Conservation (phyloP, 2,888 invertebrate genomes). For the Leptodirus hochenwartii region DNA sequence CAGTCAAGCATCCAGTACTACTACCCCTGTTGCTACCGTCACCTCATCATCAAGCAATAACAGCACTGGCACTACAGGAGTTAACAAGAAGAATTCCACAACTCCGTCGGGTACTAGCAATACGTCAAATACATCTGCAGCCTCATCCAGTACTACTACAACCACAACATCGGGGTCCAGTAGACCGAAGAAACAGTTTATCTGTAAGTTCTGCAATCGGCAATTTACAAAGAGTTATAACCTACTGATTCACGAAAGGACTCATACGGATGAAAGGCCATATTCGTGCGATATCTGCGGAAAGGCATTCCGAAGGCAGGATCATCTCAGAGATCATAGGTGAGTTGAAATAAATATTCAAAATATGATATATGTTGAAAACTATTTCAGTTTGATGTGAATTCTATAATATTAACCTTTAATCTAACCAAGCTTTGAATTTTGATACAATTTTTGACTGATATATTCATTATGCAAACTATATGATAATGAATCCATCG, state of each 20-base stretch:
- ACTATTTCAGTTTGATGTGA: no score
- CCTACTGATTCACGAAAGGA: conserved; percentile 89
- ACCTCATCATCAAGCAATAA: conserved; percentile 24
- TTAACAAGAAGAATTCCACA: no score
- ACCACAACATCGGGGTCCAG: conserved; percentile 24
- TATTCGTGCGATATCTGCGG: conserved; percentile 97
- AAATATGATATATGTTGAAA: no score
- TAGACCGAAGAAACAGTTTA: conserved; percentile 92
- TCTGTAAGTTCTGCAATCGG: conserved; percentile 93
- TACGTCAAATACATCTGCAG: conserved; percentile 15
- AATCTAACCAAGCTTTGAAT: no score
- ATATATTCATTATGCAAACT: background rate
- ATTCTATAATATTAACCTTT: no score
- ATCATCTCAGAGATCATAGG: conserved; percentile 88
- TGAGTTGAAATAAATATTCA: conserved; percentile 27
- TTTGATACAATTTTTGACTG: background rate
- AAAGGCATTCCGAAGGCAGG: conserved; percentile 93
- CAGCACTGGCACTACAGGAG: no score
- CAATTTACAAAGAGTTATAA: conserved; percentile 98
- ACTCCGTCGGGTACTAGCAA: conserved; percentile 30
- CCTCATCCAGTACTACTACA: conserved; percentile 44
- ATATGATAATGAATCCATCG: no score
- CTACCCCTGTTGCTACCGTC: conserved; percentile 33
- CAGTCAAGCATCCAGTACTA: no score
- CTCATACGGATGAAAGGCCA: conserved; percentile 94